phyloP scores from a whole-genome alignment of 1,140 invertebrate genomes.

The Akabosia matsudoensis region DNA sequence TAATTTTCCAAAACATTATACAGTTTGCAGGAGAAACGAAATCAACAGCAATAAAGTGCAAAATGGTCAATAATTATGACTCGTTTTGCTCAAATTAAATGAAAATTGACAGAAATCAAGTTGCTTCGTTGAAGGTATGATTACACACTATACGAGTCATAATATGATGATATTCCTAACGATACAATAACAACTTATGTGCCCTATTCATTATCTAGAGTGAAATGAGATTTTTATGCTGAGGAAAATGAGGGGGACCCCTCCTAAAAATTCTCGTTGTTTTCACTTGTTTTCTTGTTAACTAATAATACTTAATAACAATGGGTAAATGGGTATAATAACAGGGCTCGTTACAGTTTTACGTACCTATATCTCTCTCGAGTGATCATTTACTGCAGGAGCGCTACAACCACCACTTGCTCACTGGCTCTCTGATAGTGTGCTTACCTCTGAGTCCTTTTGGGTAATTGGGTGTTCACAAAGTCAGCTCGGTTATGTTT shows the following conservation, averaged over 20 bases:
- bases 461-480: too few species aligned
- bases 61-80: not conserved
- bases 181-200: not conserved
- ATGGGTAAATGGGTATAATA: constrained; percentile 4
- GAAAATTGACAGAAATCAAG: not conserved
- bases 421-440: too few species aligned
- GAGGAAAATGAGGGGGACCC: not conserved
- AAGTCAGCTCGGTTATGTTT: not conserved
- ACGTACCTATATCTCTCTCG: too few species aligned
- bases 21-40: too few species aligned
- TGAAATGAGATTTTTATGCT: not conserved
- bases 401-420: too few species aligned
- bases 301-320: constrained; percentile 16
- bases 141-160: not conserved
- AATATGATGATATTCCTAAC: not conserved
- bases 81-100: constrained; percentile 5
- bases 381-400: too few species aligned
- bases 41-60: not conserved
- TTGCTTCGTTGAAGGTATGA: not conserved
- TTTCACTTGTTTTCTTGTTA: constrained; percentile 18
- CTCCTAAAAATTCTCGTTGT: not conserved
- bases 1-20: not conserved
- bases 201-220: not conserved
- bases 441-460: too few species aligned
- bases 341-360: constrained; percentile 16